Evolutionary conservation across 2,113 vertebrate genomes (phyloP), one percentile per base, ranked within the genome.

Genomic region (Corydoras sp.): DNA sequence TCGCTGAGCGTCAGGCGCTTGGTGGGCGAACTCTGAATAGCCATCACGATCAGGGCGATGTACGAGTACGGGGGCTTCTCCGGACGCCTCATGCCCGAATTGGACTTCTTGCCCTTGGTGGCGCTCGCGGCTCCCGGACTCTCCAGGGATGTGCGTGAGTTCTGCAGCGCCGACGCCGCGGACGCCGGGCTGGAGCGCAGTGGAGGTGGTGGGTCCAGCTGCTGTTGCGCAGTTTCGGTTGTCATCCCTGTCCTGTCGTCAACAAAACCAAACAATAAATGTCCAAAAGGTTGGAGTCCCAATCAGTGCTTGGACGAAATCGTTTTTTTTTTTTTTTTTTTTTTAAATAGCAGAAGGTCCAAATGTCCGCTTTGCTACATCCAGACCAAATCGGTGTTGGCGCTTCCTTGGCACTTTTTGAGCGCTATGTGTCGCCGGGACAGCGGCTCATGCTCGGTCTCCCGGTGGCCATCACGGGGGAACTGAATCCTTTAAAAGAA

Each of bases 61-160:
- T 98, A 98, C 0, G 95, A 97, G 81, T 97, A 98, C 0, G 95
- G 95, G 13, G 95, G 95, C 81, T 98, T 97, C 80, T 96, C 95
- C 0, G 96, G 94, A 9, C 95, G 93, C 80, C 95, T 91, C 81
- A 95, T 83, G 49, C 94, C 93, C 3, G 94, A 92, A 82, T 85
- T 93, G 61, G 90, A 88, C 82, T 92, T 95, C 83, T 93, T 96
- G 75, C 80, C 82, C 82, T 90, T 92, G 30, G 87, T 77, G 71
- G 82, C 82, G 73, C 86, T 79, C 58, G 88, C 77, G 4, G 58
- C 55, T 53, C 75, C 75, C 50, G 81, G 69, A 84, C 84, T 89
- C 78, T 89, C 87, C 89, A 90, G 84, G 81, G 85, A 82, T 11
- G 91, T 82, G 83, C 87, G 92, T 50, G 91, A 84, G 85, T 86